Conservation (phyloP, 2,888 invertebrate species). For the Itoplectis maculator region DNA sequence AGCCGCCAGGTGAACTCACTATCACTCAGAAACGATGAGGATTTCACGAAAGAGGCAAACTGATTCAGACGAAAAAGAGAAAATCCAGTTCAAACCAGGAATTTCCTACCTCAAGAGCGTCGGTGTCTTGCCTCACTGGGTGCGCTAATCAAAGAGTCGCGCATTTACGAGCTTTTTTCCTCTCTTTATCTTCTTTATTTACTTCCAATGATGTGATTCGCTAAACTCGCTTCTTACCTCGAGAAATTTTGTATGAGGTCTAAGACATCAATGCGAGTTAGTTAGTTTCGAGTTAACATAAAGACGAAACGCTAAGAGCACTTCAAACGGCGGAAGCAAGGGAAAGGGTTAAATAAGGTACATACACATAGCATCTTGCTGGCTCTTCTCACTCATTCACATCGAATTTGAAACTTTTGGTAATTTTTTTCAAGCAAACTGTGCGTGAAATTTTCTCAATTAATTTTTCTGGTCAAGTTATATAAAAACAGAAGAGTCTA, state of each 20-base stretch:
- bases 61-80: conserved; percentile 40
- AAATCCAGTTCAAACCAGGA: conserved; percentile 43
- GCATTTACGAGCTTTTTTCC: conserved; percentile 36
- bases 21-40: conserved; percentile 27
- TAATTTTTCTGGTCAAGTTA: too few relatives aligned
- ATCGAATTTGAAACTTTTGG: conserved; percentile 27
- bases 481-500: too few relatives aligned
- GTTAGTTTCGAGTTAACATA: conserved; percentile 47
- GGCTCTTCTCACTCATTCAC: conserved; percentile 6
- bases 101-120: conserved; percentile 47
- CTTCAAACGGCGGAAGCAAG: conserved; percentile 2
- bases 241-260: conserved; percentile 19
- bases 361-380: too few relatives aligned
- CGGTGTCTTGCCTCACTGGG: conserved; percentile 33
- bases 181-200: conserved; percentile 51
- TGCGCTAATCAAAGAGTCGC: conserved; percentile 56
- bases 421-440: too few relatives aligned
- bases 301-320: conserved; percentile 17
- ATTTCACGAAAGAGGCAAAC: conserved; percentile 37
- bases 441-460: too few relatives aligned
- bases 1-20: conserved; percentile 40
- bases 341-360: not conserved
- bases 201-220: conserved; percentile 37
- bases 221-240: conserved; percentile 26
- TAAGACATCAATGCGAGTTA: conserved; percentile 21